These are phyloP conservation scores for Zophobas atratus DNA, from an alignment of 1,140 invertebrate genomes.

Conservation along the genomic window DNA sequence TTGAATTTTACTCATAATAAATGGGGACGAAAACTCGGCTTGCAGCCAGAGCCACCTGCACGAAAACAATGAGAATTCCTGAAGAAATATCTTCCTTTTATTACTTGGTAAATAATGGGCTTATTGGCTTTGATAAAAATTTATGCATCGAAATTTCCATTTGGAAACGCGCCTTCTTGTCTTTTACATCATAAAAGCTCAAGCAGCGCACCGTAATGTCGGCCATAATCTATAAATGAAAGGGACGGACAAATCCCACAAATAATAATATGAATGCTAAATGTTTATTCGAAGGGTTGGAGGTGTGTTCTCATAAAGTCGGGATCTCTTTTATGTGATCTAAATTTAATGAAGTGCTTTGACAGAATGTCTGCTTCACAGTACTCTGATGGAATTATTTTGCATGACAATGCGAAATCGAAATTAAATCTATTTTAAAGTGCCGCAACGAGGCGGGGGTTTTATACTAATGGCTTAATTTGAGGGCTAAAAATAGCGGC, in stretches of 20 bases:
- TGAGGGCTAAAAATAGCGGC: background rate
- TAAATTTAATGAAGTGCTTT: slow-evolving; percentile 38
- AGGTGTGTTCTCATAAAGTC: slow-evolving; percentile 24
- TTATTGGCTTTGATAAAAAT: slow-evolving; percentile 49
- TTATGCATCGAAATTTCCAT: slow-evolving; percentile 42
- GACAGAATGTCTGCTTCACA: slow-evolving; percentile 29
- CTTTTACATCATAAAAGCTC: slow-evolving; percentile 15
- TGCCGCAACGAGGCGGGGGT: background rate
- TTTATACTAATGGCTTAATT: slow-evolving; percentile 9
- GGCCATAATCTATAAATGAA: slow-evolving; percentile 18
- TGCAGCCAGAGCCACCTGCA: slow-evolving; percentile 46
- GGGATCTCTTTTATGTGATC: slow-evolving; percentile 32
- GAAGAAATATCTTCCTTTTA: slow-evolving; percentile 50
- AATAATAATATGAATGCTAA: slow-evolving; percentile 35
- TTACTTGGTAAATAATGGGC: slow-evolving; percentile 49
- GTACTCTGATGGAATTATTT: slow-evolving; percentile 31
- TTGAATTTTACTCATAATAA: slow-evolving; percentile 53
- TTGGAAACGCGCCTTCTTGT: slow-evolving; percentile 8
- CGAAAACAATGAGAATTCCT: slow-evolving; percentile 51
- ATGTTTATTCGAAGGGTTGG: slow-evolving; percentile 40
- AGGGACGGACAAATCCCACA: slow-evolving; percentile 19
- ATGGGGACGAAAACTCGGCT: slow-evolving; percentile 45
- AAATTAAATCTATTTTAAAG: slow-evolving; percentile 35
- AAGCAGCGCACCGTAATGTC: background rate
- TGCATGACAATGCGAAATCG: slow-evolving; percentile 33